Base-by-base conservation (phyloP, 2,113 vertebrate species). In the Nothoprocta pentlandii region DNA sequence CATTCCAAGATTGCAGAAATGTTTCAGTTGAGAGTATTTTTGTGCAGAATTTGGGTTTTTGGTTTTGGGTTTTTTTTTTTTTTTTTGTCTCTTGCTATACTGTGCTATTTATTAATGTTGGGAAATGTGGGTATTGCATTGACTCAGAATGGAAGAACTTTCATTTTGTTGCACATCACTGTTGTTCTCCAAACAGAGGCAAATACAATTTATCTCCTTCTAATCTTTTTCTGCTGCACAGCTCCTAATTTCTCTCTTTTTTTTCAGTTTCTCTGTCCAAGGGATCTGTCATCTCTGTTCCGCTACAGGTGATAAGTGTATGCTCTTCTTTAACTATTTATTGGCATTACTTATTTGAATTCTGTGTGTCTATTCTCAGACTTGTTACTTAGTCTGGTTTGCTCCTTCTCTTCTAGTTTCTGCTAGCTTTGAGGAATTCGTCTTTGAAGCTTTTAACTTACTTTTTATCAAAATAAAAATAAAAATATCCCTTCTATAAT, bases 71-170 rank as follows among this genome's bases (percentile, higher is more conserved):
- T 28, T 16, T 77, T 62, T 69, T 26, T 66, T 59, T 61, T 42
- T 36, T 89, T 58, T 61, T 56, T 39, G 30, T 47, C 51, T 78
- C 23, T 56, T 89, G 61, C 42, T 74, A 73, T 87, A 82, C 80
- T 16, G 36, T 30, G 39, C 47, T 49, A 25, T 56, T 61, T 59
- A 79, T n/a, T 53, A 39, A 54, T 28, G 23, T 4, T 79, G 53
- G 71, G 80, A 80, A 74, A 85, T 53, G 42, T 41, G 25, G 6
- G 34, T 61, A 74, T 12, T 8, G 4, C 9, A 34, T 70, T 70
- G 64, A n/a, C 62, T 51, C 58, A 34, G 26, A 85, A 17, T 12
- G 22, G 16, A 89, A 49, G 71, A n/a, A 34, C 32, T 81, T 85
- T 85, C 34, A 67, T 16, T 26, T 32, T 62, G 19, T 70, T 74